Conservation (phyloP, 2,888 invertebrate species). For the Caenorhabditis sp. region DNA sequence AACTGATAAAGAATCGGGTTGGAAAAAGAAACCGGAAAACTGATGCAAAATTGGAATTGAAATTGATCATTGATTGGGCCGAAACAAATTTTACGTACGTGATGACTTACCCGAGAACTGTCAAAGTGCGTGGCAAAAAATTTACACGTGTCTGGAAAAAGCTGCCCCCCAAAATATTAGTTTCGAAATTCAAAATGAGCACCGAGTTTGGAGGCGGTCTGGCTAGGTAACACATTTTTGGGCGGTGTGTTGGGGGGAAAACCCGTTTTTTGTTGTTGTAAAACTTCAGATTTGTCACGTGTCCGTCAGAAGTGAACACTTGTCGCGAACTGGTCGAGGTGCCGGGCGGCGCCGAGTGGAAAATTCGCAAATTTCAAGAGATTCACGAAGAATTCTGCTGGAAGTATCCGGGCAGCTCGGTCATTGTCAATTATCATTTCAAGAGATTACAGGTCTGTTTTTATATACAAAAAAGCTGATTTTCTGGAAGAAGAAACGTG, state of each 20-base stretch:
- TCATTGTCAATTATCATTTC: slow-evolving; percentile 55
- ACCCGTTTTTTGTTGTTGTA: slow-evolving; percentile 1
- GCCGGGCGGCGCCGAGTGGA: slow-evolving; percentile 49
- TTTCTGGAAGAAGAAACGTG: not conserved
- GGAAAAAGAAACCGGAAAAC: too few species aligned
- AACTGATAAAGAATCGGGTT: too few species aligned
- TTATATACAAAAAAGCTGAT: not conserved
- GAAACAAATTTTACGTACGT: too few species aligned
- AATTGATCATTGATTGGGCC: too few species aligned
- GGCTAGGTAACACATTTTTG: slow-evolving; percentile 8
- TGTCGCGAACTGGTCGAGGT: slow-evolving; percentile 53
- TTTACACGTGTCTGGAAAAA: too few species aligned
- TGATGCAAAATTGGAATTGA: too few species aligned
- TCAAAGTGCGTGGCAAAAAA: too few species aligned
- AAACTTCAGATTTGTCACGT: slow-evolving; percentile 20
- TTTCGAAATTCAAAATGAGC: too few species aligned
- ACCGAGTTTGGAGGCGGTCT: slow-evolving; percentile 39
- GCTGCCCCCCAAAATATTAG: too few species aligned
- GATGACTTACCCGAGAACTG: too few species aligned
- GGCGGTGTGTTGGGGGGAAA: too few species aligned
- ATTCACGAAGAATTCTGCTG: slow-evolving; percentile 26
- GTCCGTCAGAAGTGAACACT: not conserved
- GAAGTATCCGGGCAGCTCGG: slow-evolving; percentile 52
- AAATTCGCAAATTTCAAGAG: slow-evolving; percentile 33
- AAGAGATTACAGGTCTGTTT: slow-evolving; percentile 31